A percentile compares a stretch with the other conserved stretches of the same genome.
Conservation (phyloP, 2,797 vertebrate species). For the Siniperca obscura region DNA sequence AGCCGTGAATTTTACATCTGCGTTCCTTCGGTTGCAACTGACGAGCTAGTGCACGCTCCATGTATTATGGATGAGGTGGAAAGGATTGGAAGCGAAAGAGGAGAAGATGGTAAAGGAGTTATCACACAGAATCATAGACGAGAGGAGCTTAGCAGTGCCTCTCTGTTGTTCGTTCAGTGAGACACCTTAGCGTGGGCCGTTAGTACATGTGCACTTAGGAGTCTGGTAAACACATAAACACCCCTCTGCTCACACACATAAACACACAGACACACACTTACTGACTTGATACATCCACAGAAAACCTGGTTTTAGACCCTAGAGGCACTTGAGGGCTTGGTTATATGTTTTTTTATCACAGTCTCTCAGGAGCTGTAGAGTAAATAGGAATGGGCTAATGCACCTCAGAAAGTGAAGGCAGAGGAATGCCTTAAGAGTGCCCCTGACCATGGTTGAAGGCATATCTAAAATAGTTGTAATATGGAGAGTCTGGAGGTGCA, state of each 20-base stretch:
- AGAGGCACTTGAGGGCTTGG: constrained; percentile 36
- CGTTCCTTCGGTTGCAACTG: constrained; percentile 36
- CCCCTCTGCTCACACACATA: constrained; percentile 3
- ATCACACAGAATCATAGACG: constrained; percentile 31
- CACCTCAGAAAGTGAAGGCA: constrained; percentile 26
- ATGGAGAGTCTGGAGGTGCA: constrained; percentile 28
- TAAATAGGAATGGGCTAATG: constrained; percentile 58
- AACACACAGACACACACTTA: constrained; percentile 31
- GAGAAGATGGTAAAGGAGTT: constrained; percentile 47
- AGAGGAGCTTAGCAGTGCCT: constrained; percentile 30
- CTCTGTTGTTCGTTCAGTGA: constrained; percentile 36
- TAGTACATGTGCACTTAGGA: constrained; percentile 13
- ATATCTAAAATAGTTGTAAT: constrained; percentile 52
- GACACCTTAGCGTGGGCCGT: constrained; percentile 30
- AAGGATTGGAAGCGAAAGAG: constrained; percentile 20
- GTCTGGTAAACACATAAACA: constrained; percentile 46
- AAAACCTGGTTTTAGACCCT: constrained; percentile 44
- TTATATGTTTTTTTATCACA: constrained; percentile 49
- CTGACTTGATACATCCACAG: constrained; percentile 41
- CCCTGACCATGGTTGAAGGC: constrained; percentile 42
- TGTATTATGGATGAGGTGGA: constrained; percentile 72
- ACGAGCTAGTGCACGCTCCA: constrained; percentile 19
- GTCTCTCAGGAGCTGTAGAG: constrained; percentile 56
- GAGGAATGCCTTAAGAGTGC: constrained; percentile 23
- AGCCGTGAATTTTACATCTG: constrained; percentile 60